Conservation (phyloP, 2,113 vertebrate species). For the Carassius auratus region DNA sequence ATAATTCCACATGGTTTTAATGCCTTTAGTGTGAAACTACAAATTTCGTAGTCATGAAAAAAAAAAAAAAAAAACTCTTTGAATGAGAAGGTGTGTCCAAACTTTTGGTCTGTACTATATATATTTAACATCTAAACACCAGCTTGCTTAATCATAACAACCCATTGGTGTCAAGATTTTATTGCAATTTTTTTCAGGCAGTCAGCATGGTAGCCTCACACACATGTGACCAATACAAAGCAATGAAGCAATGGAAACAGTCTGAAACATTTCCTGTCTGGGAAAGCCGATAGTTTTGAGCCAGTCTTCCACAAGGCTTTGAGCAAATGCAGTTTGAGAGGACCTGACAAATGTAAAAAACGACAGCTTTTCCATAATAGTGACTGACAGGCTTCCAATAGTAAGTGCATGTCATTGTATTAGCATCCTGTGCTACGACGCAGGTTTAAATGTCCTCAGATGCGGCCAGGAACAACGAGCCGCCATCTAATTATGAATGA, state of each 20-base stretch:
- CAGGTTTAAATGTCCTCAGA: not conserved
- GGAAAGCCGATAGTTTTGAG: slow-evolving; percentile 19
- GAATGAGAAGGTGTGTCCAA: too few species aligned
- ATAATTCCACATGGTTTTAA: too few species aligned
- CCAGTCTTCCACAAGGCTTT: slow-evolving; percentile 16
- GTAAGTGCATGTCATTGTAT: slow-evolving; percentile 12
- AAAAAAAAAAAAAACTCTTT: too few species aligned
- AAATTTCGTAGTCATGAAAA: too few species aligned
- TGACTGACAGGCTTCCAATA: slow-evolving; percentile 27
- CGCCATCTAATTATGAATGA: not conserved
- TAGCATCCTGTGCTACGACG: not conserved
- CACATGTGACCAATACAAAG: slow-evolving; percentile 30
- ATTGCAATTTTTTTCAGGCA: not conserved
- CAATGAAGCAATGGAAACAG: slow-evolving; percentile 28
- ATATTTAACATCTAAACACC: not conserved
- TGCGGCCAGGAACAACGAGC: slow-evolving; percentile 27
- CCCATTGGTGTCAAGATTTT: not conserved
- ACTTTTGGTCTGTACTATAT: too few species aligned
- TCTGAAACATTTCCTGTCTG: slow-evolving; percentile 11
- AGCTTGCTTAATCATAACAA: slow-evolving; percentile 14
- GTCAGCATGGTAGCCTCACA: slow-evolving; percentile 38
- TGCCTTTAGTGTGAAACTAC: too few species aligned
- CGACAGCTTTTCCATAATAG: slow-evolving; percentile 10
- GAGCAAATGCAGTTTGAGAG: slow-evolving; percentile 14
- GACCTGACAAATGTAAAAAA: slow-evolving; percentile 17